Conservation (phyloP, 2,113 vertebrate genomes). For the Pluvianellus socialis region DNA sequence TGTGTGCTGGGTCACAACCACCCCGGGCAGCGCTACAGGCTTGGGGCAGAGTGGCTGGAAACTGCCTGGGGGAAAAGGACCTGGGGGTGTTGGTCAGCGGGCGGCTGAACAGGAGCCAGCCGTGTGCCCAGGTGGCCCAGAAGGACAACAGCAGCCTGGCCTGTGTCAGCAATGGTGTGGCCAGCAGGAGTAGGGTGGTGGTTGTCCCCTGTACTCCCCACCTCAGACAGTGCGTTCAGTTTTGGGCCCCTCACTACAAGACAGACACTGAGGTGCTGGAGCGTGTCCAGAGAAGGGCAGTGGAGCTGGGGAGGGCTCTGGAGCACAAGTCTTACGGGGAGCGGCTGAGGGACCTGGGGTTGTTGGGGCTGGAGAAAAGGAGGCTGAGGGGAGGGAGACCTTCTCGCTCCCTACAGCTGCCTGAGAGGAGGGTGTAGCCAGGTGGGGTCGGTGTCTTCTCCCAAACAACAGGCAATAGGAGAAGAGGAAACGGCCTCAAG, state of each 20-base stretch:
- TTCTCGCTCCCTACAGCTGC: neutral
- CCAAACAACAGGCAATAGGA: neutral
- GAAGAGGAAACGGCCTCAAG: neutral
- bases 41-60: neutral
- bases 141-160: neutral
- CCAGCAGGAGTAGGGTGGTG: neutral
- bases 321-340: neutral
- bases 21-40: neutral
- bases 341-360: neutral
- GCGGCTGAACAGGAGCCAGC: neutral
- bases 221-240: neutral
- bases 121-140: neutral
- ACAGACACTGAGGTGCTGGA: neutral
- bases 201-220: neutral
- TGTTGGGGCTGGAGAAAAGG: neutral
- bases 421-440: neutral
- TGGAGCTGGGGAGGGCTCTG: neutral
- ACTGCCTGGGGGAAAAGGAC: neutral
- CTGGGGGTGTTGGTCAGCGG: neutral
- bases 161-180: neutral
- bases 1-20: neutral
- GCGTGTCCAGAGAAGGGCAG: neutral
- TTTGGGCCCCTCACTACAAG: neutral
- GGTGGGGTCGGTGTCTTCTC: neutral
- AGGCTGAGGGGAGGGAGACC: neutral